Evolutionary conservation across 2,797 vertebrate species (phyloP).

Genomic region (Xenentodon cancila): DNA sequence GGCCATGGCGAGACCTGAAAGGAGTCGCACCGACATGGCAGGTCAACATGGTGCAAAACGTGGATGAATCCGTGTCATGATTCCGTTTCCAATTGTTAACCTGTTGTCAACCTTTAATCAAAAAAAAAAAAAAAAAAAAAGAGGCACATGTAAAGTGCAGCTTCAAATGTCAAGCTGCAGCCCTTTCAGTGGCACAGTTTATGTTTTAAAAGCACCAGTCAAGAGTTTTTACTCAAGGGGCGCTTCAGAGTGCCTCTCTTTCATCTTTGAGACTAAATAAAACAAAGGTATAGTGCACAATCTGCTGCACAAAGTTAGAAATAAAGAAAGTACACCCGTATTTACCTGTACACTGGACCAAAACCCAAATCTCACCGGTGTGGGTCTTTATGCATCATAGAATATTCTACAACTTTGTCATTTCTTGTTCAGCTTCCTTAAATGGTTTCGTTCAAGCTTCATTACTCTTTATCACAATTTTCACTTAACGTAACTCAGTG

Average conservation of each 20-base stretch:
- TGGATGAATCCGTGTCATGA: slow-evolving; percentile 32
- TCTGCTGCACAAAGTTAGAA: neutral
- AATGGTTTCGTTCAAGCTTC: too few relatives aligned
- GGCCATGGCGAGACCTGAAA: slow-evolving; percentile 49
- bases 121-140: slow-evolving; percentile 19
- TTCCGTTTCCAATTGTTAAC: slow-evolving; percentile 27
- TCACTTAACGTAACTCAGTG: too few relatives aligned
- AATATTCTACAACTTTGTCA: too few relatives aligned
- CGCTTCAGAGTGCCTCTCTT: slow-evolving; percentile 2
- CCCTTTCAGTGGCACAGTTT: slow-evolving; percentile 16
- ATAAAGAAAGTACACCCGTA: too few relatives aligned
- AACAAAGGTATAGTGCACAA: neutral
- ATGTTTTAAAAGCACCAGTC: slow-evolving; percentile 1
- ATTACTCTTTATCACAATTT: too few relatives aligned
- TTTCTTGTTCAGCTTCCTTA: too few relatives aligned
- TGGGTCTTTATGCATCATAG: too few relatives aligned
- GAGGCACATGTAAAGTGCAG: neutral
- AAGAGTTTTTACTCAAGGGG: slow-evolving; percentile 4
- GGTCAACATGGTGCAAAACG: slow-evolving; percentile 10
- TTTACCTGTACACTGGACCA: too few relatives aligned
- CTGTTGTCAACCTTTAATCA: slow-evolving; percentile 8
- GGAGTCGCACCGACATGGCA: slow-evolving; percentile 44
- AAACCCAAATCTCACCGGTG: too few relatives aligned
- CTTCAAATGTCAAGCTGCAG: neutral
- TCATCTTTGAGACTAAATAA: slow-evolving; percentile 14